Evolutionary conservation across 2,113 vertebrate species (phyloP), one percentile per base, ranked within the genome.

Genomic region (Formicarius rufipectus): DNA sequence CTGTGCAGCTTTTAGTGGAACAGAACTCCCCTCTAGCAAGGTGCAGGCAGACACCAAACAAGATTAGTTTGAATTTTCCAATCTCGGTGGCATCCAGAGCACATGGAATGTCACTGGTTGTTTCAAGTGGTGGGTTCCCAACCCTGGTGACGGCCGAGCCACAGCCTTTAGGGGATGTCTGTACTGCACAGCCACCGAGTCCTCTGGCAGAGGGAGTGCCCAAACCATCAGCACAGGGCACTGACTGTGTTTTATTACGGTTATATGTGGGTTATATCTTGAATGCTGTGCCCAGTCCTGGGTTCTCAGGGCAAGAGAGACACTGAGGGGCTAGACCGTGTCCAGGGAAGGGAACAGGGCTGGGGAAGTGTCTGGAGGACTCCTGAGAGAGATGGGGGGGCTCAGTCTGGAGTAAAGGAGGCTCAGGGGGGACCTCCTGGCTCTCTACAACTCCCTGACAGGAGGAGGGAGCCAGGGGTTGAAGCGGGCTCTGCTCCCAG

Each of bases 81-180:
- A 64, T 18, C 73, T 89, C 7, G 0, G 0, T 39, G 31, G 50
- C 72, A 88, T 44, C 72, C 35, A 8, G 66, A 47, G 6, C 69
- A 27, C 73, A 42, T 56, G 69, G 77, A 71, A 89, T 0, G 0
- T 39, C 28, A 9, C 45, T 4, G 39, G 28, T 64, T 16, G 52
- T 47, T 94, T 50, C 39, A 23, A 20, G 33, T 25, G 5, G 3
- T 4, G 1, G 23, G 63, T 44, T 87, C 45, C 75, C 50, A n/a
- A 80, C 53, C 47, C 37, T 1, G 0, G 53, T 2, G 37, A n/a
- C 0, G 0, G 42, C 53, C 0, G 0, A 90, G 59, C 45, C 28
- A 13, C 30, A 35, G 78, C 71, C 75, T 35, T n/a, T 8, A 76
- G 67, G 85, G 56, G 22, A 20, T 12, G 20, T 49, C 37, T 50